Conservation (phyloP, 2,113 vertebrate species). For the Epinephelus lanceolatus region DNA sequence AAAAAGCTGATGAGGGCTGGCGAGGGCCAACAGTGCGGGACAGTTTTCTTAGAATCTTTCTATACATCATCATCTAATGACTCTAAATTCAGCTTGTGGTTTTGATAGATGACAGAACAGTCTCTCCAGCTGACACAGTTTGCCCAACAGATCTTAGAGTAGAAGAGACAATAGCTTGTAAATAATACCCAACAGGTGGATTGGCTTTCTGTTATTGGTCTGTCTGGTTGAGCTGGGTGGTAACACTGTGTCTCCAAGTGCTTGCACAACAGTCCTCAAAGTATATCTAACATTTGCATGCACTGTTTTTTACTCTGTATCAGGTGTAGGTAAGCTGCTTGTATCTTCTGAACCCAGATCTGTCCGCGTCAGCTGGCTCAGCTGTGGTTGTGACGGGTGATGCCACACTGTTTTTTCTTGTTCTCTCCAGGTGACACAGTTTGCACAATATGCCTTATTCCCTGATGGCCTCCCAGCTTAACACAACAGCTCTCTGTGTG, state of each 20-base stretch:
- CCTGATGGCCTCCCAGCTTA: conserved; percentile 67
- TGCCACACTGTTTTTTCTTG: conserved; percentile 29
- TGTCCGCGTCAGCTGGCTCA: conserved; percentile 8
- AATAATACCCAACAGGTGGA: conserved; percentile 32
- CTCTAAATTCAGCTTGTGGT: conserved; percentile 24
- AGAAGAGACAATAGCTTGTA: background rate
- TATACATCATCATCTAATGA: background rate
- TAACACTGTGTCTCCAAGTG: background rate
- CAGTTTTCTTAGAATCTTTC: background rate
- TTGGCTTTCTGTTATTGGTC: conserved; percentile 6
- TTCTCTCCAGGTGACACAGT: conserved; percentile 80
- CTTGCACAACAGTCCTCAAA: background rate
- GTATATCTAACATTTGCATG: conserved; percentile 13
- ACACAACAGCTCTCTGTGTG: conserved; percentile 75
- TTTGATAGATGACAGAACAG: background rate
- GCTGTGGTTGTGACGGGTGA: conserved; percentile 53
- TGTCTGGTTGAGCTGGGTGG: conserved; percentile 9
- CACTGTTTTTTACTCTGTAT: background rate
- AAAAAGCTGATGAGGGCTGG: too few relatives aligned
- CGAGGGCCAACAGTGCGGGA: too few relatives aligned
- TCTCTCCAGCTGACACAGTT: background rate
- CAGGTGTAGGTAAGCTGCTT: conserved; percentile 9
- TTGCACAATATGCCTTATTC: conserved; percentile 82
- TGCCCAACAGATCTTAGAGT: background rate
- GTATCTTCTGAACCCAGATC: conserved; percentile 31